phyloP scores from a whole-genome alignment of 2,797 vertebrate genomes.

The Nasua narica region DNA sequence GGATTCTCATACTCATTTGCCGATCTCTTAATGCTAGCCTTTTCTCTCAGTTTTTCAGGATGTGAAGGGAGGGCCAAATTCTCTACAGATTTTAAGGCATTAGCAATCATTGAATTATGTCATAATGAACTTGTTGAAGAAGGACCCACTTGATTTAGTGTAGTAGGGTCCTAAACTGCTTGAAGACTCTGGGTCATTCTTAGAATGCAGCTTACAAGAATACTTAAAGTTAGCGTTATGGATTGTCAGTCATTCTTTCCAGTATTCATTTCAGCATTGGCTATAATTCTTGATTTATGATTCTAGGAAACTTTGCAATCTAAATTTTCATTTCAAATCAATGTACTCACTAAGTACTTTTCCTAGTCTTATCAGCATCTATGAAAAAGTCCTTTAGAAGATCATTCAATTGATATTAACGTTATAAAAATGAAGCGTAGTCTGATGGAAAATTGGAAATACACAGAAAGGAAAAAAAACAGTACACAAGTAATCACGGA shows the following conservation, averaged over 20 bases:
- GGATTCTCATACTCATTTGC: not conserved
- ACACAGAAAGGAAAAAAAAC: not conserved
- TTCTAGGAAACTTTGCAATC: not conserved
- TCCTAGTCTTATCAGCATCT: not conserved
- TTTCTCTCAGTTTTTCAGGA: not conserved
- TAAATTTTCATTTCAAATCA: not conserved
- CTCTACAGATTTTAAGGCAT: not conserved
- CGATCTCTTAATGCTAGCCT: not conserved
- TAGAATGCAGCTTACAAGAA: not conserved
- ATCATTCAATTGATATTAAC: not conserved
- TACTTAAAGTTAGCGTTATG: not conserved
- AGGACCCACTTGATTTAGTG: not conserved
- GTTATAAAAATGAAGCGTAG: not conserved
- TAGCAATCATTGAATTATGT: not conserved
- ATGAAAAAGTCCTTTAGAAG: not conserved
- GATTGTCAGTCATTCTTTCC: not conserved
- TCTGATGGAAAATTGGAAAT: not conserved
- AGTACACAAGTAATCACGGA: not conserved
- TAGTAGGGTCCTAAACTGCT: not conserved
- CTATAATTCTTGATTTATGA: not conserved
- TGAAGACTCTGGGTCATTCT: not conserved
- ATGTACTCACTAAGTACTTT: not conserved
- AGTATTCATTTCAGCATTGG: not conserved
- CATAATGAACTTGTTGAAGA: conserved; percentile 1
- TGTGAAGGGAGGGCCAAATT: not conserved